Evolutionary conservation across 1,140 invertebrate species (phyloP).

Genomic region (Cyclargus thomasi): DNA sequence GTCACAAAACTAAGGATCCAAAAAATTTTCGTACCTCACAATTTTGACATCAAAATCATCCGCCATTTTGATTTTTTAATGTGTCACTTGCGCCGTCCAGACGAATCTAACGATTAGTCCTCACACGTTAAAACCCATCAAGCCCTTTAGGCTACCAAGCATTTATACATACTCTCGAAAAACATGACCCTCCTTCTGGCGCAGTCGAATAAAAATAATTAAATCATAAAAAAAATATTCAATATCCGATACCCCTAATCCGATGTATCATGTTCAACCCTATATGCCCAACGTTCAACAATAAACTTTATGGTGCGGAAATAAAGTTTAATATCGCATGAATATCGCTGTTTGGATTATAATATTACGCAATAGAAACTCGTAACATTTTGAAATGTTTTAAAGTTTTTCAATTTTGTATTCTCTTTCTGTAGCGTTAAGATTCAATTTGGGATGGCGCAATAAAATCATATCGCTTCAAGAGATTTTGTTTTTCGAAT

Average conservation of each 20-base stretch:
- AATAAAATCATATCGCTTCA: not conserved
- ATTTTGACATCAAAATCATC: too few relatives aligned
- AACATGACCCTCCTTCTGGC: too few relatives aligned
- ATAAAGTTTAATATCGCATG: constrained; percentile 3
- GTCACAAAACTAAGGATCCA: too few relatives aligned
- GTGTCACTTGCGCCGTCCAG: too few relatives aligned
- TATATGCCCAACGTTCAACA: not conserved
- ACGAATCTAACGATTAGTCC: too few relatives aligned
- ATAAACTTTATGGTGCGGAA: not conserved
- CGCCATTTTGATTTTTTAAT: too few relatives aligned
- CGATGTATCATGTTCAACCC: not conserved
- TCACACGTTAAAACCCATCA: too few relatives aligned
- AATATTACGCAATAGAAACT: not conserved
- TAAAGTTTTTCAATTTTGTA: not conserved
- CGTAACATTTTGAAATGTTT: not conserved
- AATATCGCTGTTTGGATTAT: not conserved
- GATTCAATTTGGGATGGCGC: not conserved
- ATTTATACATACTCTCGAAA: too few relatives aligned
- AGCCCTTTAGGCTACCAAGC: too few relatives aligned
- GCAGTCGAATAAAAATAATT: not conserved
- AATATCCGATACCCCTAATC: not conserved
- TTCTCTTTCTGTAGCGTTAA: not conserved
- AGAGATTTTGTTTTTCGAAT: not conserved
- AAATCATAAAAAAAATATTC: not conserved
- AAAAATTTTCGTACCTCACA: too few relatives aligned